Conservation (phyloP, 2,888 invertebrate species). For the Odiellus spinosus region DNA sequence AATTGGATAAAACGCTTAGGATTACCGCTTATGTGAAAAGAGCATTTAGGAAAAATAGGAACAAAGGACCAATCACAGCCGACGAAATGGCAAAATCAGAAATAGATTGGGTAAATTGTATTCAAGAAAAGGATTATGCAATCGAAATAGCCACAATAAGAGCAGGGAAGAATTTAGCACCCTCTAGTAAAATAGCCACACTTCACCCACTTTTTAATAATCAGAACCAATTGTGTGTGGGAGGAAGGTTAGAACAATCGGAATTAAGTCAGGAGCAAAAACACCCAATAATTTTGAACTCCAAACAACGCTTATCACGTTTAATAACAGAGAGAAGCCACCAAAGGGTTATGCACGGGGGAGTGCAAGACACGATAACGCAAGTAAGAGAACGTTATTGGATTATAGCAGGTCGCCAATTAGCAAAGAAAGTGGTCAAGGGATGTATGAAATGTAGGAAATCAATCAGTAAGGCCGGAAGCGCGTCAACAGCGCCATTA, state of each 20-base stretch:
- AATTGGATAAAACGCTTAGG: too few relatives aligned
- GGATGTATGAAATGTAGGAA: background rate
- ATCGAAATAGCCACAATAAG: too few relatives aligned
- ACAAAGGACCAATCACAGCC: too few relatives aligned
- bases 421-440: background rate
- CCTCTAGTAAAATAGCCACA: too few relatives aligned
- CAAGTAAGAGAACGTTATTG: background rate
- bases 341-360: background rate
- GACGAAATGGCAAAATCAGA: too few relatives aligned
- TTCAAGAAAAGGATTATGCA: too few relatives aligned
- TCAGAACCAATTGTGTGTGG: background rate
- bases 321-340: conserved; percentile 1
- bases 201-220: too few relatives aligned
- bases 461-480: background rate
- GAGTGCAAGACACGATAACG: conserved; percentile 2
- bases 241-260: background rate
- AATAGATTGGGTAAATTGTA: too few relatives aligned
- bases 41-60: too few relatives aligned
- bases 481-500: background rate
- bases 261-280: background rate
- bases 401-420: background rate
- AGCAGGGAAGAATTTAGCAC: too few relatives aligned
- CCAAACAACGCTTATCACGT: background rate
- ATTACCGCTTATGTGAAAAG: too few relatives aligned
- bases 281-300: background rate